Evolutionary conservation across 2,888 invertebrate genomes (phyloP).

Genomic region (Crepidodera aurea): DNA sequence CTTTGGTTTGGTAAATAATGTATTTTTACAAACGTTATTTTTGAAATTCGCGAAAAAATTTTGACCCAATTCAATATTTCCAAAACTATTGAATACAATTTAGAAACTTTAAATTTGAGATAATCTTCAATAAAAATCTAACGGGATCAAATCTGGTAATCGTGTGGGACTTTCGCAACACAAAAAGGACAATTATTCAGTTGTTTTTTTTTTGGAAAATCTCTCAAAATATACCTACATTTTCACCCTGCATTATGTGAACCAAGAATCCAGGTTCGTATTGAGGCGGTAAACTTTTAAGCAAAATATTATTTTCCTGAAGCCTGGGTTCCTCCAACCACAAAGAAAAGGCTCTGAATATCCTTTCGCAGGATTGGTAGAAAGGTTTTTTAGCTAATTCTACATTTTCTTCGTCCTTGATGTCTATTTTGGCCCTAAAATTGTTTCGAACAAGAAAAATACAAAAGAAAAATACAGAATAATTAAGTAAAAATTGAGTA

Average conservation of each 20-base stretch:
- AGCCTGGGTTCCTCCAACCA: constrained; percentile 84
- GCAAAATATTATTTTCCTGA: constrained; percentile 71
- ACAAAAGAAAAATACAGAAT: not conserved
- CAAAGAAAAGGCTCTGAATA: constrained; percentile 66
- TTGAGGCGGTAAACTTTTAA: constrained; percentile 76
- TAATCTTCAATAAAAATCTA: too few relatives aligned
- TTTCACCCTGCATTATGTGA: constrained; percentile 68
- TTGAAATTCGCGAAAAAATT: too few relatives aligned
- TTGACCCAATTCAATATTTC: too few relatives aligned
- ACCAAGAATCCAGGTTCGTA: constrained; percentile 73
- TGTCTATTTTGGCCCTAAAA: constrained; percentile 61
- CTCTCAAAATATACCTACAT: constrained; percentile 58
- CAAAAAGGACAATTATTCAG: too few relatives aligned
- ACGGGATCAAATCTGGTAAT: too few relatives aligned
- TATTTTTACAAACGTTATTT: too few relatives aligned
- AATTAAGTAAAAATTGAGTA: too few relatives aligned
- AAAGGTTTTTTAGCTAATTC: constrained; percentile 47
- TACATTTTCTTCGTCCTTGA: constrained; percentile 55
- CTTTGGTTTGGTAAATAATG: too few relatives aligned
- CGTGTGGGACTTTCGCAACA: too few relatives aligned
- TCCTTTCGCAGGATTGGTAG: constrained; percentile 54
- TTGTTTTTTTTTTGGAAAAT: too few relatives aligned
- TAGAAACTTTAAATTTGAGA: too few relatives aligned
- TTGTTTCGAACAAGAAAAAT: constrained; percentile 30
- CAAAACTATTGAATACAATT: too few relatives aligned